Evolutionary conservation across 2,888 invertebrate species (phyloP), one percentile per base, ranked within the genome.

Genomic region (Tryphoninae sp.): DNA sequence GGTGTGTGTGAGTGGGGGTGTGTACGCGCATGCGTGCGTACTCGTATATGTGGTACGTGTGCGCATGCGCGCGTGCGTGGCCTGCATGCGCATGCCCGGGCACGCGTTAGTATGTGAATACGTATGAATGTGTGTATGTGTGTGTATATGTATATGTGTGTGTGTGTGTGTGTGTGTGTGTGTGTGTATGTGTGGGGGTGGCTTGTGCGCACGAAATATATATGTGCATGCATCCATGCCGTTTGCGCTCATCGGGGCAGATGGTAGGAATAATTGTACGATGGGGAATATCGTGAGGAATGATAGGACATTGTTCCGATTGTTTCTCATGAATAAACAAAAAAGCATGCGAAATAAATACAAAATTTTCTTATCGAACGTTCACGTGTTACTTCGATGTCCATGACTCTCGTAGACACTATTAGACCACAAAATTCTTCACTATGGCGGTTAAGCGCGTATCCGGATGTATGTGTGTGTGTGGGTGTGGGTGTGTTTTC

Each of bases 291-390:
- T 51, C 51, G 49, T 23, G 55, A 77, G 2, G 33, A 71, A 42
- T n/a, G 64, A 40, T 3, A n/a, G 13, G 13, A 53, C 9, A 53
- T 53, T 55, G 58, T 51, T 76, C 22, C 33, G 53, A 51, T 8
- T 33, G 53, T 51, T 26, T 53, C 53, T 19, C 55, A 33, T 16
- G 51, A 51, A 51, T 6, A 64, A 49, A 53, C 51, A 59, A 65
- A 59, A 73, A 78, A 61, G 49, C 4, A 40, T 42, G n/a, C 55
- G 22, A 8, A 58, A 78, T 71, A 73, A 78, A 78, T 73, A 78
- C 72, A 61, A 73, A 45, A 68, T 59, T 42, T 13, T 11, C 23
- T 23, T 26, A 40, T 67, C 51, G 22, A 65, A 58, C 59, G 33
- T 22, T 55, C n/a, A 22, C 40, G 22, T 62, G 55, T 51, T 55